Base-by-base conservation (phyloP, 1,140 invertebrate species). In the Atta cephalotes region DNA sequence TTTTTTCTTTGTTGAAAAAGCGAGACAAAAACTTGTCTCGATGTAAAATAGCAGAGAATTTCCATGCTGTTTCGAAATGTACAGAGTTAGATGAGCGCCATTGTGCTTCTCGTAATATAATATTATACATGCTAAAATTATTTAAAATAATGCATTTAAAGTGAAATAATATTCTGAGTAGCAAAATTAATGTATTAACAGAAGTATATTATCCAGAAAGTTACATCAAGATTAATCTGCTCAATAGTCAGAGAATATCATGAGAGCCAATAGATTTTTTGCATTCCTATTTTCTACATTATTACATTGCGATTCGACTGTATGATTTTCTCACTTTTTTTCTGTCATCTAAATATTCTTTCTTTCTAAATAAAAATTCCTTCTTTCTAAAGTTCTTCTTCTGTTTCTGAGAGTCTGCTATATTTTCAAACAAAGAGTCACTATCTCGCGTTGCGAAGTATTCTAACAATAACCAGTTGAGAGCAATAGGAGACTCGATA, bases 81-180 rank as follows among this genome's bases (percentile, higher is more conserved):
- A 81, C 14, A 12, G 9, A 62, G 56, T 51, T 84, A 45, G 39
- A 76, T 39, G 39, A 39, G 35, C 9, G 0, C 31, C n/a, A 76
- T 84, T 84, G 70, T 70, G 14, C 18, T 25, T 21, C 21, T 14
- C 58, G 25, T 31, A 45, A 84, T 51, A 76, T 31, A 45, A 84
- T 51, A 76, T 84, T 84, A 63, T 84, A 60, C 68, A 35, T 7
- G 39, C 25, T 74, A 28, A 84, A 84, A 84, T 76, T 70, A 76
- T 76, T 84, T 62, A n/a, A 31, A 28, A 76, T 58, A 84, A 84
- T 76, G 39, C 56, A 21, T 25, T 31, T 39, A 7, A 53, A 21
- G 35, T 63, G 63, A 84, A 84, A 84, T 68, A 68, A 68, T 84
- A 62, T 49, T 25, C 62, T 49, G 39, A 84, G 35, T 51, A 35